Evolutionary conservation across 64 coral and sea anemone species (phyloP).

Genomic region (Stylophora pistillata): DNA sequence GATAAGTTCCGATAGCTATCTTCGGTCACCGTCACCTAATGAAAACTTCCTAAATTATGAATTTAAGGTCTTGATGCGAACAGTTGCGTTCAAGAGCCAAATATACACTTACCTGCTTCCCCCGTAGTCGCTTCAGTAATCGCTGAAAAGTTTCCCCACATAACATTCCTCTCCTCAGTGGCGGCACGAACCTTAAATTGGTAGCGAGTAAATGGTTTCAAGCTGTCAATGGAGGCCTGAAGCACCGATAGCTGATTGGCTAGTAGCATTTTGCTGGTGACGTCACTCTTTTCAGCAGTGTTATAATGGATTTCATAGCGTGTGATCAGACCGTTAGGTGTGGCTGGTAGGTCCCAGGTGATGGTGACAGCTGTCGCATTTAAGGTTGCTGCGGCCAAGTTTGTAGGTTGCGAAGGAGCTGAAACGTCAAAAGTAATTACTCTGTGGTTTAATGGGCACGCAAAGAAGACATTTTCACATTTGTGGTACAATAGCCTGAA

Average conservation of each 20-base stretch:
- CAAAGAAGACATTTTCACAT: too few relatives aligned
- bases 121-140: constrained; percentile 45
- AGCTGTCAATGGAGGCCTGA: constrained; percentile 23
- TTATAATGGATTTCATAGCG: constrained; percentile 78
- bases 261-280: constrained; percentile 11
- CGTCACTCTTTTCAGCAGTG: constrained; percentile 34
- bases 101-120: constrained; percentile 71
- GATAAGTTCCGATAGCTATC: too few relatives aligned
- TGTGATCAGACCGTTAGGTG: constrained; percentile 68
- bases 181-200: constrained; percentile 66
- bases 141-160: constrained; percentile 88
- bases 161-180: constrained; percentile 18
- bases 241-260: constrained; percentile 32
- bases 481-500: too few relatives aligned
- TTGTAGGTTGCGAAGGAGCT: constrained; percentile 72
- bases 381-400: not conserved
- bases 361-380: constrained; percentile 75
- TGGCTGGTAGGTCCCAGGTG: constrained; percentile 56
- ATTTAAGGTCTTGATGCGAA: not conserved
- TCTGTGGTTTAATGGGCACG: not conserved
- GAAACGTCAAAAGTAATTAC: not conserved
- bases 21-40: too few relatives aligned
- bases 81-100: not conserved
- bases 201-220: constrained; percentile 73
- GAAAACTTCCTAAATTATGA: too few relatives aligned